Evolutionary conservation across 2,113 vertebrate species (phyloP).

Genomic region (Neofelis nebulosa): DNA sequence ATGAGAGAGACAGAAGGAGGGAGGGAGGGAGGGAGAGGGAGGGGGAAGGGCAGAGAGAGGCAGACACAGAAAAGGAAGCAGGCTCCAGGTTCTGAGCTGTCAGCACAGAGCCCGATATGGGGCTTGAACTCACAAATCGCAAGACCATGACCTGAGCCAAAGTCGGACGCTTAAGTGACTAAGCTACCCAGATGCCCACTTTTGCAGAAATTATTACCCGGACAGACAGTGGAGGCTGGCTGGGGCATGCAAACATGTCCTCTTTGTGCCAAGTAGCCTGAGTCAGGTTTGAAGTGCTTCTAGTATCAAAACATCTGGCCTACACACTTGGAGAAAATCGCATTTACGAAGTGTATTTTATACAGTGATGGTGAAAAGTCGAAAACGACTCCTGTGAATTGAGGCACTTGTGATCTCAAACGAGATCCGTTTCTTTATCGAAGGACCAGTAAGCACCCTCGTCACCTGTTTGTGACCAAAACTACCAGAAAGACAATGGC

Average conservation of each 20-base stretch:
- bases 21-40: no score
- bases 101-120: no score
- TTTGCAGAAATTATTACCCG: background rate
- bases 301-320: background rate
- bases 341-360: background rate
- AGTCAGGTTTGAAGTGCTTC: background rate
- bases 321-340: background rate
- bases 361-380: background rate
- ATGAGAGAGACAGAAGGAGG: no score
- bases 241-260: background rate
- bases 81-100: no score
- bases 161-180: no score
- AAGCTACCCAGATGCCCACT: background rate
- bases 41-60: no score
- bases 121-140: no score
- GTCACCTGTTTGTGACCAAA: background rate
- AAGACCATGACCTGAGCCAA: no score
- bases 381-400: background rate
- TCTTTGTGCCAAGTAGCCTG: background rate
- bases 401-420: constrained; percentile 22
- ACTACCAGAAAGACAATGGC: background rate
- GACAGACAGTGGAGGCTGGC: background rate
- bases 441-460: background rate
- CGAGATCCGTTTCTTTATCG: background rate
- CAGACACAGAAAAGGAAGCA: no score